A percentile compares a stretch with the other conserved stretches of the same genome.
Conservation (phyloP, 2,113 vertebrate genomes). For the Channa maculata region DNA sequence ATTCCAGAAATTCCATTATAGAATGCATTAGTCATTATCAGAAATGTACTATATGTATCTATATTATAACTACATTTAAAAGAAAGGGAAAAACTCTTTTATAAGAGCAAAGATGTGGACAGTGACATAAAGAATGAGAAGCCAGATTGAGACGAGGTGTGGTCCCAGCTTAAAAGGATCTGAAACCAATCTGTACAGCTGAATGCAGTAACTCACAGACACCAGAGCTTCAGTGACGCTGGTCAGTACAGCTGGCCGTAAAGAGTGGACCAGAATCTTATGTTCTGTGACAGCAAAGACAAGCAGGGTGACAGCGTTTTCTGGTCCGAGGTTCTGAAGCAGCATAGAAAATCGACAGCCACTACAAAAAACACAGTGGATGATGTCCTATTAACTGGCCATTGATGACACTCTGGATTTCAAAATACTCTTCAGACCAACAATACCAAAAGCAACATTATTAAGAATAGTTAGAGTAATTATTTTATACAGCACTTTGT, state of each 20-base stretch:
- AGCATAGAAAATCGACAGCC: constrained; percentile 95
- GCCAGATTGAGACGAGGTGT: no score
- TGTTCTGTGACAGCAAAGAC: constrained; percentile 97
- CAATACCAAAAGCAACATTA: no score
- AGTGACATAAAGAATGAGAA: background rate
- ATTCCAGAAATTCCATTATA: no score
- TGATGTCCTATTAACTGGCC: background rate
- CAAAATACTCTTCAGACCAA: no score
- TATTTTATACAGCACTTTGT: no score
- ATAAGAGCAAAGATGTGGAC: background rate
- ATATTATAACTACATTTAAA: background rate
- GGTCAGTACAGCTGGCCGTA: constrained; percentile 95
- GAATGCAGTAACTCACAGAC: constrained; percentile 86
- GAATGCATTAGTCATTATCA: background rate
- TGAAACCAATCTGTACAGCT: background rate
- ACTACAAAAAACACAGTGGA: constrained; percentile 69
- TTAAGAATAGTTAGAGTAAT: no score
- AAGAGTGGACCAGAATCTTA: constrained; percentile 97
- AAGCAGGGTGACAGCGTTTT: constrained; percentile 93
- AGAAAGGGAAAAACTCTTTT: background rate
- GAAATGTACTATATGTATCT: background rate
- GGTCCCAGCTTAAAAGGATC: background rate
- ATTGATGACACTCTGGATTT: no score
- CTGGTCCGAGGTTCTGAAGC: constrained; percentile 95
- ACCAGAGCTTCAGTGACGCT: constrained; percentile 98